phyloP scores from a whole-genome alignment of 1,140 invertebrate species.

The Mactra quadrangularis region DNA sequence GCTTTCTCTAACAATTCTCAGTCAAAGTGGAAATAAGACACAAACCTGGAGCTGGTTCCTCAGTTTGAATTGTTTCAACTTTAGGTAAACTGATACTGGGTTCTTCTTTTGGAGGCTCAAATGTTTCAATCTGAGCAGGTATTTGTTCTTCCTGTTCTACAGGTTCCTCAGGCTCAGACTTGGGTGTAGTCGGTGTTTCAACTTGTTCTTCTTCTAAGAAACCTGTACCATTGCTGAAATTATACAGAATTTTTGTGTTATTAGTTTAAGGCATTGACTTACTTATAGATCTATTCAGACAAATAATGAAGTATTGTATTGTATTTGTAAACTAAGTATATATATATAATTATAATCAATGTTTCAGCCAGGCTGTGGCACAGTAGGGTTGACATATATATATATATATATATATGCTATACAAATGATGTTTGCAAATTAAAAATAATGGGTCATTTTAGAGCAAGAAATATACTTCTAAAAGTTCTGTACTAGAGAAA shows the following conservation, averaged over 20 bases:
- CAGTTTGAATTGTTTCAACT: constrained; percentile 30
- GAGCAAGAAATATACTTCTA: no score
- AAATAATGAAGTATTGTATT: no score
- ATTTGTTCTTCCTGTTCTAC: constrained; percentile 52
- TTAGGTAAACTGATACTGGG: constrained; percentile 9
- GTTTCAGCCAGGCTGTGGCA: no score
- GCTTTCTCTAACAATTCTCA: not conserved
- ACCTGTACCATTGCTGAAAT: constrained; percentile 46
- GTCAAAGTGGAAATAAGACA: not conserved
- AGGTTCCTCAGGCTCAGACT: constrained; percentile 62
- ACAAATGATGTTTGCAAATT: no score
- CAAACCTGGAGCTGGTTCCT: constrained; percentile 58
- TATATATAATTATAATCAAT: no score
- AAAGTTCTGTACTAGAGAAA: no score
- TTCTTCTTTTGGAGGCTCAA: constrained; percentile 41
- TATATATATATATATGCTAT: no score
- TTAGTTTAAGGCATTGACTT: no score
- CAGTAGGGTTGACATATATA: no score
- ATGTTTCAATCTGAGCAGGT: constrained; percentile 21
- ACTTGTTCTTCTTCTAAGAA: constrained; percentile 54
- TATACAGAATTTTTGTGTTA: not conserved
- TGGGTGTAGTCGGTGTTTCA: constrained; percentile 36
- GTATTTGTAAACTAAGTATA: no score
- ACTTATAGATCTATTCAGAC: no score
- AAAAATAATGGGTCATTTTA: no score